Evolutionary conservation across 2,888 invertebrate species (phyloP).

Genomic region (Eudasyphora cyanicolor): DNA sequence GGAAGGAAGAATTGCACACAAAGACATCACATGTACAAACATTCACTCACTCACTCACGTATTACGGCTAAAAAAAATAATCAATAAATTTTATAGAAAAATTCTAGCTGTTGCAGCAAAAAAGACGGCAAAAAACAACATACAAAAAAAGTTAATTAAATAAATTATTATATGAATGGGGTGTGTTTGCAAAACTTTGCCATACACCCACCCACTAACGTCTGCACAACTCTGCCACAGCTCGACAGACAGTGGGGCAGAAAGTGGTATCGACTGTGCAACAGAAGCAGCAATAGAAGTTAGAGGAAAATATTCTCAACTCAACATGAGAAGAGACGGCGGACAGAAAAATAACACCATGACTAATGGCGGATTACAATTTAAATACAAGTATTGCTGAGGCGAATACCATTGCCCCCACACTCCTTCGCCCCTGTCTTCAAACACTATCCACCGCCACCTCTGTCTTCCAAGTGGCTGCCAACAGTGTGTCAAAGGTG

Average conservation of each 20-base stretch:
- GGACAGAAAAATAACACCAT: conserved; percentile 57
- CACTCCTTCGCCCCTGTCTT: neutral
- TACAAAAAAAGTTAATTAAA: conserved; percentile 65
- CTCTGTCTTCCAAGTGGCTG: neutral
- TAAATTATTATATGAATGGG: conserved; percentile 67
- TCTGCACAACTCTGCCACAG: neutral
- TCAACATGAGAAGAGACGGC: conserved; percentile 43
- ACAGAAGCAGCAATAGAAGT: no score
- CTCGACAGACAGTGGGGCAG: neutral
- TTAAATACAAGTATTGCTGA: conserved; percentile 49
- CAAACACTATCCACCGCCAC: neutral
- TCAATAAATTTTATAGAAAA: conserved; percentile 68
- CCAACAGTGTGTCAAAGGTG: neutral
- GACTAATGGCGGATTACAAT: conserved; percentile 62
- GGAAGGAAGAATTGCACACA: conserved; percentile 56
- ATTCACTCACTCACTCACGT: conserved; percentile 7
- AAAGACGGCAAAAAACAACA: conserved; percentile 33
- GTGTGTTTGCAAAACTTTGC: conserved; percentile 54
- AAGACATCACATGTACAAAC: neutral
- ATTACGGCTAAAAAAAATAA: conserved; percentile 53
- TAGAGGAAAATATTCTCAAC: neutral
- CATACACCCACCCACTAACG: conserved; percentile 38
- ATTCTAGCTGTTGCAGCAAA: conserved; percentile 59
- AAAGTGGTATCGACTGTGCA: neutral
- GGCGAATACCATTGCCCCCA: neutral